Percentiles rank a stretch among this genome's conserved stretches.
phyloP scores from a whole-genome alignment of 2,113 vertebrate species.

The Macrotus californicus region DNA sequence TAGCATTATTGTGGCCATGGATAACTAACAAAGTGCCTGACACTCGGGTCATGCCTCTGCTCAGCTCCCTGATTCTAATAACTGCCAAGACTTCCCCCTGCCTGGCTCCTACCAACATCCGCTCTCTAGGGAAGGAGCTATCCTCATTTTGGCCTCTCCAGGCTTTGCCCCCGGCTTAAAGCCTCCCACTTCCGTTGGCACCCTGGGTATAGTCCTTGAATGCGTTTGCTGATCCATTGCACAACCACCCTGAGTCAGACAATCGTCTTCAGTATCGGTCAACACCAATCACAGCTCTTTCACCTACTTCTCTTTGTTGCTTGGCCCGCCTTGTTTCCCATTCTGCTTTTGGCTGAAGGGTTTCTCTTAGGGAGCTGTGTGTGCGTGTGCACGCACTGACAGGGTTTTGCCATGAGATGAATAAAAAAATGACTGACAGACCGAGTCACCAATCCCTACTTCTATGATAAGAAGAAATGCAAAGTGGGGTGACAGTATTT shows the following conservation, averaged over 20 bases:
- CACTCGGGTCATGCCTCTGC: not conserved
- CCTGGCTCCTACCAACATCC: not conserved
- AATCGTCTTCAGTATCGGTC: not conserved
- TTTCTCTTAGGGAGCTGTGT: not conserved
- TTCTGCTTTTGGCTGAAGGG: not conserved
- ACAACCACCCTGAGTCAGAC: not conserved
- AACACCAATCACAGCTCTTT: not conserved
- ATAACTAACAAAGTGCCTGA: not conserved
- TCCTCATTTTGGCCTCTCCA: not conserved
- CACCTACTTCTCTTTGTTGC: not conserved
- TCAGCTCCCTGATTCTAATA: not conserved
- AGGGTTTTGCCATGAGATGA: not conserved
- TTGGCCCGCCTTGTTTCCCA: conserved; percentile 4
- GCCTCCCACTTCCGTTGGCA: not conserved
- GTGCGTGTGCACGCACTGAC: not conserved
- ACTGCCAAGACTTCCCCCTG: not conserved
- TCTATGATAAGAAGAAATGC: not conserved
- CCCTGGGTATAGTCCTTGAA: not conserved
- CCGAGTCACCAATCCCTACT: not conserved
- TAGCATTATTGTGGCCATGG: not conserved
- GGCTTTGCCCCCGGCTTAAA: not conserved
- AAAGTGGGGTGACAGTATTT: not conserved
- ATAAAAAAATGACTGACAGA: not conserved
- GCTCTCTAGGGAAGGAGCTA: not conserved
- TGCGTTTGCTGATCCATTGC: not conserved